These are phyloP conservation scores for Acrocephalus arundinaceus DNA, from an alignment of 2,113 vertebrate genomes.

Conservation along the genomic window DNA sequence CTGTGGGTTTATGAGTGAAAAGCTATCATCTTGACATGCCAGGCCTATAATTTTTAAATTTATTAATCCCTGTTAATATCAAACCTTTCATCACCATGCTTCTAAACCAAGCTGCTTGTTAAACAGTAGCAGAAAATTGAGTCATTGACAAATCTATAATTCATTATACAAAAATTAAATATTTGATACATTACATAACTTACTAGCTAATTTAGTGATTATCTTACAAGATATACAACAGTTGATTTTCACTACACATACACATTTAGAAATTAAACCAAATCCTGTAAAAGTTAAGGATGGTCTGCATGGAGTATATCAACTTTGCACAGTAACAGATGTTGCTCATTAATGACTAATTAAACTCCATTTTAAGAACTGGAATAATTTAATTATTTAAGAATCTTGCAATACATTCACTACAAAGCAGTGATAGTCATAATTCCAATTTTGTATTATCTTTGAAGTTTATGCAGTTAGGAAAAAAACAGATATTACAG, in stretches of 20 bases:
- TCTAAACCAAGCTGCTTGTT: not conserved
- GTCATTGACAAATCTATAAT: conserved; percentile 3
- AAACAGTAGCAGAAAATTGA: conserved; percentile 3
- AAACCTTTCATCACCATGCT: not conserved
- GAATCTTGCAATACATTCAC: conserved; percentile 62
- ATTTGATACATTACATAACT: not conserved
- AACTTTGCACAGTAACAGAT: conserved; percentile 54
- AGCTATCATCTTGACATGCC: accelerated
- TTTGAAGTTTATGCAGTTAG: conserved; percentile 68
- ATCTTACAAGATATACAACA: conserved; percentile 13
- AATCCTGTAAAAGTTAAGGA: conserved; percentile 30
- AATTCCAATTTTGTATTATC: conserved; percentile 69
- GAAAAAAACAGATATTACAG: conserved; percentile 32
- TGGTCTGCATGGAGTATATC: conserved; percentile 5
- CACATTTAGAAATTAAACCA: not conserved
- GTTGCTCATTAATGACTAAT: conserved; percentile 74
- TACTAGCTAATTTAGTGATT: conserved; percentile 4
- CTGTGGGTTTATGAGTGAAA: not conserved
- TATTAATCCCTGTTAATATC: not conserved
- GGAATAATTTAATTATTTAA: conserved; percentile 76
- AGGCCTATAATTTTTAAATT: not conserved
- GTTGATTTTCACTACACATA: conserved; percentile 41
- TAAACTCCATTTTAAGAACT: conserved; percentile 70
- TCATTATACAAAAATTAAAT: conserved; percentile 28
- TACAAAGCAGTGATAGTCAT: conserved; percentile 65